Evolutionary conservation across 2,113 vertebrate genomes (phyloP), one percentile per base, ranked within the genome.

Genomic region (Pseudorhombus dupliciocellatus): DNA sequence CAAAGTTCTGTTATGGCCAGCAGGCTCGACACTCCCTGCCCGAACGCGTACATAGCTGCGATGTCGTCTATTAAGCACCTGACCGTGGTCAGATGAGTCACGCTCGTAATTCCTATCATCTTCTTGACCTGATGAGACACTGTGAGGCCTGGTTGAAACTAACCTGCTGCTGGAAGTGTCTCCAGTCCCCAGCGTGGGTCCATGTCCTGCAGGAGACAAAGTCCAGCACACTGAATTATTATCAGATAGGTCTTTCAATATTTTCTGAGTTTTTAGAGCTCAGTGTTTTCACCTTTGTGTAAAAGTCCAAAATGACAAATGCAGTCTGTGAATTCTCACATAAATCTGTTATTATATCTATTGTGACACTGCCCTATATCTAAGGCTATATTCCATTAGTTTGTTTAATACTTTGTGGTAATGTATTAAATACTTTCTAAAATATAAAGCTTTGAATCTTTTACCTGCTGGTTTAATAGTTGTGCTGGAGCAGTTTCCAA

Each of bases 71-170:
- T 84, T 67, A 79, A 80, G 21, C 55, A 22, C 1, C 26, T 59
- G 81, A 72, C 76, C 59, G 37, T 4, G 30, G 78, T 70, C 65
- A 3, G 21, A 18, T 84, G 62, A 80, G 70, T 72, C 54, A 83
- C 21, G 52, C 58, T 75, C 22, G 1, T 59, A 82, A 60, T 57
- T 82, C 70, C 67, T 88, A 75, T 84, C 76, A 79, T 71, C 64
- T 0, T 46, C 31, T 40, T 57, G 40, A 71, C 65, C 42, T 40
- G 24, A 69, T 76, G 72, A 81, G 74, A 82, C 61, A 42, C 22
- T 2, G 52, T 66, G 21, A 72, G 42, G 3, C 18, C 44, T 61
- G 26, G 46, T 51, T 66, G 34, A 78, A 78, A 46, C 57, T 62
- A 51, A 70, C 61, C 21, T 59, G 67, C 54, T 66, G 28, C 65